Conservation (phyloP, 2,797 vertebrate genomes). For the Myotis vivesi region DNA sequence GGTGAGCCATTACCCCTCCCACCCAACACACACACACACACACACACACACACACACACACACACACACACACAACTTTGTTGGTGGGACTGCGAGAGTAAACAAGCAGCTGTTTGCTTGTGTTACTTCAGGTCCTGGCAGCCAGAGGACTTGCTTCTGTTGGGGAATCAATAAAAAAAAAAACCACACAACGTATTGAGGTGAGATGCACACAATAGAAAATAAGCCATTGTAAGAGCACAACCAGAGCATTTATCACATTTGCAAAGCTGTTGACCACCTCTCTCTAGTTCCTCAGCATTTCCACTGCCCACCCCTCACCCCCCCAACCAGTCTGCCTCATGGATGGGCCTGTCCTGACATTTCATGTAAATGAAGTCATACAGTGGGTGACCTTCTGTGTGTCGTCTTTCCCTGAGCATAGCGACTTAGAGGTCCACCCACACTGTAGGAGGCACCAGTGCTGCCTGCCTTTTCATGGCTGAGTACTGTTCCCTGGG, state of each 20-base stretch:
- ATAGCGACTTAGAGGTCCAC: too few relatives aligned
- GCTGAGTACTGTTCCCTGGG: neutral
- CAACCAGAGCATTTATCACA: fast-evolving
- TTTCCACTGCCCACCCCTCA: neutral
- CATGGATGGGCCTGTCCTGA: neutral
- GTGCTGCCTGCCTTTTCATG: neutral
- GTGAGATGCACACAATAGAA: neutral
- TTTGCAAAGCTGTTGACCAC: fast-evolving
- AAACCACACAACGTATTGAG: neutral
- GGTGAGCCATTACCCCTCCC: fast-evolving
- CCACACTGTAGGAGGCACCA: neutral
- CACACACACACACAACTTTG: too few relatives aligned
- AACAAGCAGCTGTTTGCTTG: fast-evolving
- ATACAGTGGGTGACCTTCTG: neutral
- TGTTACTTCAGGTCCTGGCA: neutral
- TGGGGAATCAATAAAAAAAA: neutral
- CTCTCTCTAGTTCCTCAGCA: neutral
- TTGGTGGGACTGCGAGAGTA: fast-evolving
- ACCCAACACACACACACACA: neutral
- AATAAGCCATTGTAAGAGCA: neutral
- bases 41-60: too few relatives aligned
- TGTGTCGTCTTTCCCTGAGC: neutral
- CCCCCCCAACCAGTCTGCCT: neutral
- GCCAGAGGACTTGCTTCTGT: neutral
- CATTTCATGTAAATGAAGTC: neutral